Percentiles rank a stretch among this genome's conserved stretches.
These are phyloP conservation scores for Drosophila histrio DNA, from an alignment of 2,888 invertebrate species.

Conservation along the genomic window DNA sequence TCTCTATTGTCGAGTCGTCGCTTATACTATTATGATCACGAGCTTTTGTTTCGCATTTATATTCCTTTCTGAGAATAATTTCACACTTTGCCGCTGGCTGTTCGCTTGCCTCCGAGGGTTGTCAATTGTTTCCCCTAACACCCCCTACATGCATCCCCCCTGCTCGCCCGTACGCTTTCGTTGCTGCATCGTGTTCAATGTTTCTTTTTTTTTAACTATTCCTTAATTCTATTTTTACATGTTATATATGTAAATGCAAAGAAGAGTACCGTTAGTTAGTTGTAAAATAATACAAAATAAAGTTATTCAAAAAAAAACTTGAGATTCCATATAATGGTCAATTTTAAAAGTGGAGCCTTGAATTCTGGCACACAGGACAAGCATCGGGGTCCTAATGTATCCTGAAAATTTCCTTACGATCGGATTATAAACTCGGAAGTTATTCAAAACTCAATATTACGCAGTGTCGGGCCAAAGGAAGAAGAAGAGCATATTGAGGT, in stretches of 20 bases:
- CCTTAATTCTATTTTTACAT: slow-evolving; percentile 81
- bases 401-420: no score
- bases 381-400: no score
- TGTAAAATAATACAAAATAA: slow-evolving; percentile 68
- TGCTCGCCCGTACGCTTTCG: slow-evolving; percentile 35
- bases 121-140: no score
- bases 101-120: background rate
- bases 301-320: slow-evolving; percentile 32
- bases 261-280: slow-evolving; percentile 74
- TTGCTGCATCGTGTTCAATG: slow-evolving; percentile 45
- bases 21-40: no score
- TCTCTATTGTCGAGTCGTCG: background rate
- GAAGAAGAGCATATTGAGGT: no score
- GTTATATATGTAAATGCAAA: slow-evolving; percentile 83
- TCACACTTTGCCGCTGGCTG: slow-evolving; percentile 15
- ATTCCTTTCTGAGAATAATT: slow-evolving; percentile 39
- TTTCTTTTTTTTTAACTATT: slow-evolving; percentile 72
- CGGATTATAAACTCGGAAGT: no score
- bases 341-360: no score
- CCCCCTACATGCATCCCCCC: background rate
- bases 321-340: no score
- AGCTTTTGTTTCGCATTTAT: slow-evolving; percentile 64
- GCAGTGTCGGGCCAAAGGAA: no score
- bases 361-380: no score
- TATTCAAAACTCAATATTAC: no score